Conservation (phyloP, 2,797 vertebrate genomes). For the Sebastes glaucus region DNA sequence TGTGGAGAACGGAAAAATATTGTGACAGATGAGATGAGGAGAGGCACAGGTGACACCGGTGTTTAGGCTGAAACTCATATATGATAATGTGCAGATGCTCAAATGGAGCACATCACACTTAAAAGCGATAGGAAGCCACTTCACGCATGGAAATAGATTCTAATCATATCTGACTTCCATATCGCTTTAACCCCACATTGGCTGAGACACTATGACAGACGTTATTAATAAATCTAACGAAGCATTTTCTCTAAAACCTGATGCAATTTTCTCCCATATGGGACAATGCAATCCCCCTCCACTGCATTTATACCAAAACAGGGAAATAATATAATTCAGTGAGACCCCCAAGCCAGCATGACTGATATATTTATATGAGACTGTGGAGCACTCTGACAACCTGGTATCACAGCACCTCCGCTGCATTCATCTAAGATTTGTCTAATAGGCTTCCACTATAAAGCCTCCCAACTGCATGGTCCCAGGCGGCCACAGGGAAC, state of each 20-base stretch:
- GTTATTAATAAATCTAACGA: conserved; percentile 81
- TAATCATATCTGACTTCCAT: conserved; percentile 67
- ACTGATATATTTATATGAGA: conserved; percentile 86
- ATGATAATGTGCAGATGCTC: conserved; percentile 62
- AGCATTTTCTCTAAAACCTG: conserved; percentile 73
- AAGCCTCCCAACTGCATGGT: conserved; percentile 66
- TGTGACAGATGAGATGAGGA: conserved; percentile 72
- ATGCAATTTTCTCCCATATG: conserved; percentile 73
- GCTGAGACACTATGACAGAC: conserved; percentile 71
- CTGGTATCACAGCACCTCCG: conserved; percentile 75
- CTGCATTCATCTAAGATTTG: conserved; percentile 79
- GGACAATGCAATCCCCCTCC: conserved; percentile 52
- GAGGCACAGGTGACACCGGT: conserved; percentile 73
- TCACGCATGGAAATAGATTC: conserved; percentile 55
- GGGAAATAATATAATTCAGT: conserved; percentile 74
- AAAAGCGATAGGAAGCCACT: conserved; percentile 46
- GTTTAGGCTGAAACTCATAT: conserved; percentile 72
- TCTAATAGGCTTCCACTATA: conserved; percentile 84
- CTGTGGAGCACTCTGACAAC: conserved; percentile 77
- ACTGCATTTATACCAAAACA: conserved; percentile 56
- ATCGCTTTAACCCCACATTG: conserved; percentile 60
- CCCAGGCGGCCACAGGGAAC: conserved; percentile 64
- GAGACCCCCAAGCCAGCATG: conserved; percentile 79
- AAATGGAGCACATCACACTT: conserved; percentile 56
- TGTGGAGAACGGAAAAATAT: conserved; percentile 56